Evolutionary conservation across 2,113 vertebrate species (phyloP), one percentile per base, ranked within the genome.

Genomic region (Lathamus discolor): DNA sequence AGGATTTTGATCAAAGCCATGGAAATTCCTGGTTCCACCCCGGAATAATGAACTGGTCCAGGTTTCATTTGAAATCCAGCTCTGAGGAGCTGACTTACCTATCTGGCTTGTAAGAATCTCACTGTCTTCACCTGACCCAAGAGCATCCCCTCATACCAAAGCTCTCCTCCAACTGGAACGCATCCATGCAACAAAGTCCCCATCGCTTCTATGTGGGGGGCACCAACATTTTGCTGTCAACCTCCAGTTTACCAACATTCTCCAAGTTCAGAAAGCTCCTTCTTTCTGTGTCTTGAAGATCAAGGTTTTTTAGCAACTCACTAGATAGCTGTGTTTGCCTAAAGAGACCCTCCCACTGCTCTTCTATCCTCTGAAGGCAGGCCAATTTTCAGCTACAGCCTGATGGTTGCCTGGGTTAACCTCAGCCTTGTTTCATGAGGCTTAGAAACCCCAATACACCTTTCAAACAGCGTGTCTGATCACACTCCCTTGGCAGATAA

Each of bases 11-110:
- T 97, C 96, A 96, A 97, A 97, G 95, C 88, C 64, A 55, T 92
- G 93, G 93, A 97, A 96, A 96, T 96, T 95, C 93, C 92, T 92
- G 75, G 92, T 96, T 97, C 83, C 95, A 93, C 93, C 88, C 92
- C 1, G 14, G 54, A 92, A 64, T 92, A 88, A 95, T 88, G 79
- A 95, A 93, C 33, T 0, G 2, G 55, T 86, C 82, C 68, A 67
- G 68, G 72, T 88, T 96, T 78, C 72, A 94, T 67, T 77, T 92
- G 92, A 93, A 96, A 94, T 70, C 68, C 64, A 75, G 46, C 90
- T 96, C 72, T 48, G 64, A 94, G 64, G 63, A 93, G 63, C 79
- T 83, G 64, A 96, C 94, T 96, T 96, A 95, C 93, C 85, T 41
- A 83, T 72, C 92, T 94, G 82, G 87, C 90, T 96, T 97, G 93